These are phyloP conservation scores for Ophioderma brevispina DNA, from an alignment of 35 echinoderm and acorn worm genomes.

Conservation along the genomic window DNA sequence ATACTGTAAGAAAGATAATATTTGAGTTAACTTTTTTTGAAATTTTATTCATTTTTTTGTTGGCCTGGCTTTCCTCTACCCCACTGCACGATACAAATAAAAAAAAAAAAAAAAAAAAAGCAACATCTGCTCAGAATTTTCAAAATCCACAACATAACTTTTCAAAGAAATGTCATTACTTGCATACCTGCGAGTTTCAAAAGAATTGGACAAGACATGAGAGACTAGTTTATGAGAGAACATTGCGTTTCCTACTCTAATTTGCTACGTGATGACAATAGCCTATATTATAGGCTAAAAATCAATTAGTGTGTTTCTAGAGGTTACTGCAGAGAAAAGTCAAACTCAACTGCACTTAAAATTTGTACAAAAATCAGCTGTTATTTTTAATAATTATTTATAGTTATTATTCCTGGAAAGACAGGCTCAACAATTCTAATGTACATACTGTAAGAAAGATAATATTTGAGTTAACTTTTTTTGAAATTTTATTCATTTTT, in stretches of 20 bases:
- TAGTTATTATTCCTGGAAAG: neutral
- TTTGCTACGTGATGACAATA: too few species aligned
- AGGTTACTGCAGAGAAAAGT: neutral
- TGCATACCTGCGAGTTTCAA: too few species aligned
- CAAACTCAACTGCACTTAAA: neutral
- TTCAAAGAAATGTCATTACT: too few species aligned
- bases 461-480: neutral
- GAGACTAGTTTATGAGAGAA: neutral
- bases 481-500: neutral
- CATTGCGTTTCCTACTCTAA: too few species aligned
- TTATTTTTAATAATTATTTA: neutral
- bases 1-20: neutral
- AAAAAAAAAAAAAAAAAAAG: neutral
- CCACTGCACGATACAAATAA: neutral
- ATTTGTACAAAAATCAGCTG: constrained; percentile 3
- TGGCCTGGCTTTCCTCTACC: neutral
- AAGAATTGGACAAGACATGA: too few species aligned
- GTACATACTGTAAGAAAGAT: neutral
- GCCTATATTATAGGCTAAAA: too few species aligned
- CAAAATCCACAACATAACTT: neutral
- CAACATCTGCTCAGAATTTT: neutral
- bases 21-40: neutral
- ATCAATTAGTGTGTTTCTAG: neutral
- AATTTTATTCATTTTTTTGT: neutral
- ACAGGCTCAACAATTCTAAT: neutral